phyloP scores from a whole-genome alignment of 2,113 vertebrate species.

The Onychostoma macrolepis region DNA sequence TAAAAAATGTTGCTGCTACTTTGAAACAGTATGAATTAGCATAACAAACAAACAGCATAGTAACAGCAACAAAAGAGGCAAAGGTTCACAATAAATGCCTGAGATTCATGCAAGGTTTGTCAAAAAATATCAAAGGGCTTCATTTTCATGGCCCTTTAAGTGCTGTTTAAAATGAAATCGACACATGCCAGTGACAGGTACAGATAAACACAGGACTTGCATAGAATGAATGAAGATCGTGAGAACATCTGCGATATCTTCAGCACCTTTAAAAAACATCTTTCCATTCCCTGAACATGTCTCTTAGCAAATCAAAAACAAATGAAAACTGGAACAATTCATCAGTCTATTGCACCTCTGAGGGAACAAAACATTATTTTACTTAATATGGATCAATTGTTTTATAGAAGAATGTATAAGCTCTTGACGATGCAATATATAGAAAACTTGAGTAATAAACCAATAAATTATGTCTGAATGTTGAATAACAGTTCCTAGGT shows the following conservation, averaged over 20 bases:
- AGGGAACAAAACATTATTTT: neutral
- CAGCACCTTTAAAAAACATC: constrained; percentile 73
- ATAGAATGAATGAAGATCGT: constrained; percentile 74
- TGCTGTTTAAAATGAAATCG: constrained; percentile 37
- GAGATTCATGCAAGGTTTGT: constrained; percentile 57
- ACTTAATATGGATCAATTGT: neutral
- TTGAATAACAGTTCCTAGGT: constrained; percentile 20
- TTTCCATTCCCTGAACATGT: constrained; percentile 12
- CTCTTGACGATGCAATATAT: neutral
- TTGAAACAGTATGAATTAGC: constrained; percentile 46
- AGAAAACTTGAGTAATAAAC: neutral
- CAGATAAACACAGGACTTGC: constrained; percentile 70
- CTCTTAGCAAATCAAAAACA: constrained; percentile 13
- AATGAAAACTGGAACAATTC: neutral
- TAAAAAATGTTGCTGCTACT: constrained; percentile 27
- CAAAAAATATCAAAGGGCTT: constrained; percentile 47
- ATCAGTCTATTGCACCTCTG: constrained; percentile 7
- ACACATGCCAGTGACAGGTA: constrained; percentile 50
- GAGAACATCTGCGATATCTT: constrained; percentile 62
- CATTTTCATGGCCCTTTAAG: neutral
- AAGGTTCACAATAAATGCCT: constrained; percentile 19
- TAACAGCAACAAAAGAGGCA: constrained; percentile 47
- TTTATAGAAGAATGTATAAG: constrained; percentile 3
- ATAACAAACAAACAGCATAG: constrained; percentile 43
- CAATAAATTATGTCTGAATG: neutral